phyloP scores from a whole-genome alignment of 2,797 vertebrate genomes.

The Eleutherodactylus coqui region DNA sequence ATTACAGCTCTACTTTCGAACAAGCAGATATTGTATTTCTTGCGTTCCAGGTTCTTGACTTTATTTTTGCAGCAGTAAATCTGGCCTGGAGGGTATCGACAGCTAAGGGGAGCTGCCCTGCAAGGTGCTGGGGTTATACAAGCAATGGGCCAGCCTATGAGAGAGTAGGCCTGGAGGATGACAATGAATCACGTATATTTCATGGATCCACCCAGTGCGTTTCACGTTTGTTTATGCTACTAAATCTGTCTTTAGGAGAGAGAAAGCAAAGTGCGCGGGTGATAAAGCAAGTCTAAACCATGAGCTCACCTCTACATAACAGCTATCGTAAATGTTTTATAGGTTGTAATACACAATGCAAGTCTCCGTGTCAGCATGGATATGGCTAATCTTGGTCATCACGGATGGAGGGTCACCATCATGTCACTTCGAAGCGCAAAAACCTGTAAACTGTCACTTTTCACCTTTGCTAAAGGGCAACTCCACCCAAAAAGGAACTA shows the following conservation, averaged over 20 bases:
- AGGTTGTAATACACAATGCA: slow-evolving; percentile 12
- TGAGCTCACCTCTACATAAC: not conserved
- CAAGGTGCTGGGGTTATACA: slow-evolving; percentile 12
- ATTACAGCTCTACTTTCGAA: not conserved
- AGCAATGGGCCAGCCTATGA: not conserved
- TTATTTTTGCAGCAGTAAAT: not conserved
- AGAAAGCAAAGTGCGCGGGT: not conserved
- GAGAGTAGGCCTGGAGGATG: not conserved
- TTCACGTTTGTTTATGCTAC: slow-evolving; percentile 10
- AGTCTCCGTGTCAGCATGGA: not conserved
- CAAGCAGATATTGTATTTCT: not conserved
- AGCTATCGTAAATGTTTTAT: slow-evolving; percentile 18
- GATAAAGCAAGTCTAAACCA: not conserved
- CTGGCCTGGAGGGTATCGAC: not conserved
- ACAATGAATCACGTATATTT: slow-evolving; percentile 10
- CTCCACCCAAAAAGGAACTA: not conserved
- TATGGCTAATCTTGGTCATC: not conserved
- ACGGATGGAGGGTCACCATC: not conserved
- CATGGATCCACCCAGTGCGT: slow-evolving; percentile 26
- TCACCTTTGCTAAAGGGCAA: not conserved
- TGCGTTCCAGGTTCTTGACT: not conserved
- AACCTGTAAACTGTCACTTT: not conserved
- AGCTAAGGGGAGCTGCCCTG: not conserved
- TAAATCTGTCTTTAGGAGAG: not conserved
- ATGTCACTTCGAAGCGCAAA: not conserved